These are phyloP conservation scores for Columba guinea DNA, from an alignment of 2,797 vertebrate species.

Conservation along the genomic window DNA sequence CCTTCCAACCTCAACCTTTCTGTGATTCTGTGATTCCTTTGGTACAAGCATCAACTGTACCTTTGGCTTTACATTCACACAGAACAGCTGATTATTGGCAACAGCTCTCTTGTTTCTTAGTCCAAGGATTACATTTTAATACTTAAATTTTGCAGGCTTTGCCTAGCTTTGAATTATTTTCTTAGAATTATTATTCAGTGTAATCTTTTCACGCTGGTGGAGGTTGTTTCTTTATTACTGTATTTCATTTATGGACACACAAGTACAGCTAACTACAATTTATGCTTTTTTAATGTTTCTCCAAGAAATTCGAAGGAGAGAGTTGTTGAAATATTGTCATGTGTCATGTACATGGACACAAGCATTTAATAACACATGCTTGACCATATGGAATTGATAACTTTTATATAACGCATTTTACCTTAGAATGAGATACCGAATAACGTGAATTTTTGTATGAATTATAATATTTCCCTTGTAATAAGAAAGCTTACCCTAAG, in stretches of 20 bases:
- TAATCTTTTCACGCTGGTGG: neutral
- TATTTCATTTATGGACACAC: neutral
- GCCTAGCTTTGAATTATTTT: neutral
- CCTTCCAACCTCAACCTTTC: neutral
- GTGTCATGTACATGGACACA: neutral
- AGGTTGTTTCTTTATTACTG: neutral
- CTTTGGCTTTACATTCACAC: neutral
- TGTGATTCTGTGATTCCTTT: neutral
- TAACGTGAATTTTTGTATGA: neutral
- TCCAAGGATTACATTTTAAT: neutral
- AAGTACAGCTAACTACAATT: neutral
- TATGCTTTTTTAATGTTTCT: neutral
- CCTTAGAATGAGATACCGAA: neutral
- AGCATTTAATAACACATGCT: neutral
- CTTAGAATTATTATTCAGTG: neutral
- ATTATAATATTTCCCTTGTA: neutral
- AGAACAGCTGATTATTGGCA: neutral
- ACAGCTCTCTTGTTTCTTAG: neutral
- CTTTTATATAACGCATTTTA: neutral
- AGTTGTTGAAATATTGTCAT: neutral
- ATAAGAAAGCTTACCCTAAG: neutral
- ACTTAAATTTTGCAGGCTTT: neutral
- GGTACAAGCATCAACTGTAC: neutral
- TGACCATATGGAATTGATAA: neutral
- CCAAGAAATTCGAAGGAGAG: neutral